phyloP scores from a whole-genome alignment of 2,888 invertebrate species.

The Nemotelus nigrinus region DNA sequence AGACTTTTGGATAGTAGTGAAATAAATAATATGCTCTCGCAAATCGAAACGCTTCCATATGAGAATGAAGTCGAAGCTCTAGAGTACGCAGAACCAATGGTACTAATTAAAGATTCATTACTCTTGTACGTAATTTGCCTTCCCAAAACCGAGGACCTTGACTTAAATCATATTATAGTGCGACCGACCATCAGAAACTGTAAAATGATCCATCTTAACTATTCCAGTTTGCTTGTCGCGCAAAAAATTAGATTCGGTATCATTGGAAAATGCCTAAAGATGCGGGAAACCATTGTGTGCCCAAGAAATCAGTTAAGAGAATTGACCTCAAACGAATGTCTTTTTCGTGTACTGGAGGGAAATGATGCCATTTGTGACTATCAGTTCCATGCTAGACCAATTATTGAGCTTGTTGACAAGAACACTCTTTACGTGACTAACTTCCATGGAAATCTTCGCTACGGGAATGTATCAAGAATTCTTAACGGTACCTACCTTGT shows the following conservation, averaged over 20 bases:
- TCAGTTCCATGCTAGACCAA: slow-evolving; percentile 6
- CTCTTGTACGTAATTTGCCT: slow-evolving; percentile 11
- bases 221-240: slow-evolving; percentile 16
- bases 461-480: no score
- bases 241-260: slow-evolving; percentile 10
- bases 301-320: slow-evolving; percentile 5
- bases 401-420: slow-evolving; percentile 32
- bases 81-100: slow-evolving; percentile 46
- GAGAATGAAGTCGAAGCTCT: slow-evolving; percentile 41
- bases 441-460: slow-evolving; percentile 42
- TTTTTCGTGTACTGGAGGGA: slow-evolving; percentile 33
- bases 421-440: slow-evolving; percentile 37
- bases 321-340: slow-evolving; percentile 37
- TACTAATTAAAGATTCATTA: slow-evolving; percentile 48
- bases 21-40: slow-evolving; percentile 13
- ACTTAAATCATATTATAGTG: no score
- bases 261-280: neutral
- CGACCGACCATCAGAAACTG: slow-evolving; percentile 33
- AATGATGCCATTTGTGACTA: slow-evolving; percentile 17
- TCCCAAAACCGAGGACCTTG: neutral
- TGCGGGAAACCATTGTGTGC: neutral
- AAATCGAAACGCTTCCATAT: slow-evolving; percentile 50
- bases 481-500: no score
- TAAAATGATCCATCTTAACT: slow-evolving; percentile 29
- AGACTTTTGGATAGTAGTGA: neutral